A percentile compares a stretch with the other conserved stretches of the same genome.
Conservation (phyloP, 1,140 invertebrate genomes). For the Trichoplusia ni region DNA sequence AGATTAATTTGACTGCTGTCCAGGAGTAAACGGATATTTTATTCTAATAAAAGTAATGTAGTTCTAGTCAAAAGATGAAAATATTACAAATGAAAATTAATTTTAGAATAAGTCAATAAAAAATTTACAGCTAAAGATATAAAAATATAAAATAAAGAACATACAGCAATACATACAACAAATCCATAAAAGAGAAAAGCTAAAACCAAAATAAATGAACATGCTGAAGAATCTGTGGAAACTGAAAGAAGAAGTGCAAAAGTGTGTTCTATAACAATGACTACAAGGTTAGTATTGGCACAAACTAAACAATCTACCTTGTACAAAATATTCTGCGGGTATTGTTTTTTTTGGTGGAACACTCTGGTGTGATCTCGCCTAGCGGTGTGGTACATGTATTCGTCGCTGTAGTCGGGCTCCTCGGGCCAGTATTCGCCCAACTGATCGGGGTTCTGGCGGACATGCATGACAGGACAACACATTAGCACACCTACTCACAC, state of each 20-base stretch:
- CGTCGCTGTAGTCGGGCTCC: slow-evolving; percentile 75
- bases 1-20: not conserved
- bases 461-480: slow-evolving; percentile 53
- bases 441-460: slow-evolving; percentile 65
- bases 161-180: too few species aligned
- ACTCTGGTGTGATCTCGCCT: slow-evolving; percentile 72
- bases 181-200: not conserved
- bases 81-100: too few species aligned
- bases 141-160: too few species aligned
- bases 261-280: not conserved
- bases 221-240: not conserved
- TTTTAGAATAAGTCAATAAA: too few species aligned
- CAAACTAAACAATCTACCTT: slow-evolving; percentile 62
- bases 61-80: too few species aligned
- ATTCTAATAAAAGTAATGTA: too few species aligned
- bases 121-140: too few species aligned
- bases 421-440: slow-evolving; percentile 68
- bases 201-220: slow-evolving; percentile 1
- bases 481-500: slow-evolving; percentile 56
- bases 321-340: slow-evolving; percentile 75
- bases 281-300: slow-evolving; percentile 19
- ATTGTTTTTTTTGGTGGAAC: slow-evolving; percentile 77
- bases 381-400: slow-evolving; percentile 78
- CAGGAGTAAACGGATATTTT: too few species aligned
- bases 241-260: slow-evolving; percentile 20